Evolutionary conservation across 2,797 vertebrate species (phyloP), one percentile per base, ranked within the genome.

Genomic region (Lacerta agilis): DNA sequence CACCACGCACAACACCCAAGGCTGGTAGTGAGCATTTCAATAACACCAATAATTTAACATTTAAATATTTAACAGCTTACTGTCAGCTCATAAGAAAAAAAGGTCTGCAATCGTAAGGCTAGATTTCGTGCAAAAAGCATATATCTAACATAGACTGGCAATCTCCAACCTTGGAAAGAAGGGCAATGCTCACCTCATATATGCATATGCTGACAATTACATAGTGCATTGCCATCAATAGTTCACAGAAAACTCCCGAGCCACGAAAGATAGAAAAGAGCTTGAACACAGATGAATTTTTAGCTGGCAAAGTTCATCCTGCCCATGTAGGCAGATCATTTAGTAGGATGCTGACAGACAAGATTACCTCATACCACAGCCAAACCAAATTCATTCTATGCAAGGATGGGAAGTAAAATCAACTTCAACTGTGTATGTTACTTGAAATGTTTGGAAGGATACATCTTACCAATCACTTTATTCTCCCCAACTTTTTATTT

Each of bases 121-220:
- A 97, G 87, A 94, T 95, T 96, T 96, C 93, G 95, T 97, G 95
- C 97, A 97, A 96, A 93, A 95, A 96, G 93, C 95, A 96, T 94
- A 95, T 88, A 90, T 95, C 94, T 96, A 96, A 95, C 27, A 95
- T 9, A 87, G 94, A 96, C 92, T 94, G 97, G 94, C 94, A 95
- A 96, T 96, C 94, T 97, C 96, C 96, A 95, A 96, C 96, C 96
- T 96, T 96, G 95, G 86, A 87, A 92, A 91, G 90, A 95, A 94
- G 92, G 93, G 94, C 77, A 94, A 92, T 93, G 95, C 93, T 95
- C 92, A 91, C 91, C 94, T 95, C 64, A 3, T 79, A 94, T 91
- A 85, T 85, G n/a, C 9, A 79, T 43, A 83, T 71, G 72, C 13
- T 72, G 17, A 80, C 71, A 71, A 72, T 79, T 82, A 90, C 90